Evolutionary conservation across 1,140 invertebrate genomes (phyloP), one percentile per base, ranked within the genome.

Genomic region (Dendroctonus valens): DNA sequence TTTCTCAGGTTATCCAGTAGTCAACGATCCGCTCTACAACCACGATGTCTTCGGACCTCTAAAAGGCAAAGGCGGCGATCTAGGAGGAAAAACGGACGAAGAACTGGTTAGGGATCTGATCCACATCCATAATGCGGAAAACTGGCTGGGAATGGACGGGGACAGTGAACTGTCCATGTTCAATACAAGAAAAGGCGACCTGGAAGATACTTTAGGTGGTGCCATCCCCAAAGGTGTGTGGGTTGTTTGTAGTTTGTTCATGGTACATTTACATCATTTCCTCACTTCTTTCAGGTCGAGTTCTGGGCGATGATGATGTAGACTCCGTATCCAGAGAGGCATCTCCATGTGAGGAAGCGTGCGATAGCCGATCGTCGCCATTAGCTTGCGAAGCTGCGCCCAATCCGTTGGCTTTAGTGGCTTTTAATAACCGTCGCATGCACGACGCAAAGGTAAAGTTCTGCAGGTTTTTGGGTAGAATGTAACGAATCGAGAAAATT

Each of bases 1-100:
- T 59, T 77, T 3, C 26, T 40, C 77, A 92, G 91, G 96, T 60
- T 93, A 93, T 82, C 97, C 97, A 2, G 97, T 99, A 60, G 88
- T 97, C 2, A 98, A 98, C 78, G 97, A 99, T 80, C 92, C 94
- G 0, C 80, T 99, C 0, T 99, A 99, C 81, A 97, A 97, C 79
- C 92, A 94, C 78, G 84, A 87, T 7, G 91, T 94, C 0, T 96
- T 97, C 78, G 95, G 95, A 0, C 91, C 92, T 0, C 81, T 91
- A 39, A 96, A 96, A 74, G 97, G 96, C 1, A 96, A 94, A 78
- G 90, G 90, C 14, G 96, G 95, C 2, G 88, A 93, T 71, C 91
- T 94, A 68, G 95, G 93, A 4, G 92, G 91, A 11, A 96, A 96
- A 79, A 87, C 89, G 0, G 90, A 95, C 71, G 93, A 97, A 72